Conservation (phyloP, 2,797 vertebrate species). For the Discoglossus pictus region DNA sequence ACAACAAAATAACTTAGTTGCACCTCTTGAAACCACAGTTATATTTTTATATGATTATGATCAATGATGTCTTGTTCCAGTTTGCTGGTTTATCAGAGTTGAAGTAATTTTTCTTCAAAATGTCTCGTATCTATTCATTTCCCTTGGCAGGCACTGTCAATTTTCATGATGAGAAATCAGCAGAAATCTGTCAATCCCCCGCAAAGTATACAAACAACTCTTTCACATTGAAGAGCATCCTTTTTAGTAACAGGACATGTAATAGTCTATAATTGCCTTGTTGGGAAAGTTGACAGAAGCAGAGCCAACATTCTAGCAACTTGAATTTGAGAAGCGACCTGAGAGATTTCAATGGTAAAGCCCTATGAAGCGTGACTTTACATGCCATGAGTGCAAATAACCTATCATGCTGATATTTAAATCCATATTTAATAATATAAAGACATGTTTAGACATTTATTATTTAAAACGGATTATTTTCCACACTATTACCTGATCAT, state of each 20-base stretch:
- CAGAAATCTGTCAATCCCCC: slow-evolving; percentile 36
- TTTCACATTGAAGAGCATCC: slow-evolving; percentile 35
- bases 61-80: slow-evolving; percentile 35
- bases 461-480: no score
- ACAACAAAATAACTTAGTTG: slow-evolving; percentile 11
- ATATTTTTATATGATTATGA: slow-evolving; percentile 40
- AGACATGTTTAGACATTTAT: no score
- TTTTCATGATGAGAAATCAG: slow-evolving; percentile 40
- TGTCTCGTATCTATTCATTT: slow-evolving; percentile 35
- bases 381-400: no score
- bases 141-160: slow-evolving; percentile 31
- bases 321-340: slow-evolving; percentile 19
- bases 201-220: slow-evolving; percentile 36
- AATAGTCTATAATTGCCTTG: slow-evolving; percentile 38
- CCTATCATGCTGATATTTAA: no score
- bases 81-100: slow-evolving; percentile 19
- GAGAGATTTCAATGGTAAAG: no score
- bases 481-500: no score
- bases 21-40: slow-evolving; percentile 25
- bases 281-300: slow-evolving; percentile 22
- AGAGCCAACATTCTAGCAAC: slow-evolving; percentile 10
- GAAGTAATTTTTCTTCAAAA: slow-evolving; percentile 17
- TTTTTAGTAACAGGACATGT: slow-evolving; percentile 25
- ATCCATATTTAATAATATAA: no score
- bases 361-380: no score